A percentile compares a stretch with the other conserved stretches of the same genome.
These are phyloP conservation scores for Sinhomidia bicolor DNA, from an alignment of 2,888 invertebrate genomes.

Conservation along the genomic window DNA sequence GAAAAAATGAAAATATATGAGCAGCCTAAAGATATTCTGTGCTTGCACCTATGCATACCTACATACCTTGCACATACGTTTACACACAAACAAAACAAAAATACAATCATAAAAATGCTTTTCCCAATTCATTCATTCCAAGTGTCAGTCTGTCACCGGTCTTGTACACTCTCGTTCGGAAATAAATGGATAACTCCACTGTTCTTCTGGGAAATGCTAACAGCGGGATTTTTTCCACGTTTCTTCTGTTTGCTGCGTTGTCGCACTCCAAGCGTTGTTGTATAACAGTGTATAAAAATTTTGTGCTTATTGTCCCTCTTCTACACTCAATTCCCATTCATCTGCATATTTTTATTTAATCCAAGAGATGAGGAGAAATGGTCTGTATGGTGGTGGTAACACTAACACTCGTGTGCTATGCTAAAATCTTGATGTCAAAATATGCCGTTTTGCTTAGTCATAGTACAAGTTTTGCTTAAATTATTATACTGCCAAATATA, in stretches of 20 bases:
- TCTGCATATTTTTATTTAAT: background rate
- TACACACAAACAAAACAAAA: background rate
- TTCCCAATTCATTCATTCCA: slow-evolving; percentile 47
- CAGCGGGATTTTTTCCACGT: background rate
- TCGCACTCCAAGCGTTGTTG: too few relatives aligned
- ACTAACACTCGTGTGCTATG: background rate
- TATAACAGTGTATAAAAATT: slow-evolving; percentile 22
- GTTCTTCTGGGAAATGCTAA: slow-evolving; percentile 23
- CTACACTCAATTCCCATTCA: background rate
- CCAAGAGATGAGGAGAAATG: background rate
- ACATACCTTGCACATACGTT: background rate
- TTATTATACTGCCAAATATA: background rate
- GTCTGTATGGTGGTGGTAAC: too few relatives aligned
- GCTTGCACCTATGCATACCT: too few relatives aligned
- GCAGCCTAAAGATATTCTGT: background rate
- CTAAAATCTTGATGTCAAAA: slow-evolving; percentile 10
- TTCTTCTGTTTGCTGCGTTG: background rate
- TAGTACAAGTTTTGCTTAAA: background rate
- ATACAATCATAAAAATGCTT: background rate
- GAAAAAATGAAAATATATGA: background rate
- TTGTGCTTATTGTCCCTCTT: background rate
- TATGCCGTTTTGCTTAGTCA: background rate
- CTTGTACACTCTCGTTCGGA: slow-evolving; percentile 41
- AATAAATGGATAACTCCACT: slow-evolving; percentile 14
- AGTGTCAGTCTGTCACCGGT: slow-evolving; percentile 60